A percentile compares a stretch with the other conserved stretches of the same genome.
phyloP scores from a whole-genome alignment of 92 coral and sea anemone genomes.

The Zoanthus gigantus region DNA sequence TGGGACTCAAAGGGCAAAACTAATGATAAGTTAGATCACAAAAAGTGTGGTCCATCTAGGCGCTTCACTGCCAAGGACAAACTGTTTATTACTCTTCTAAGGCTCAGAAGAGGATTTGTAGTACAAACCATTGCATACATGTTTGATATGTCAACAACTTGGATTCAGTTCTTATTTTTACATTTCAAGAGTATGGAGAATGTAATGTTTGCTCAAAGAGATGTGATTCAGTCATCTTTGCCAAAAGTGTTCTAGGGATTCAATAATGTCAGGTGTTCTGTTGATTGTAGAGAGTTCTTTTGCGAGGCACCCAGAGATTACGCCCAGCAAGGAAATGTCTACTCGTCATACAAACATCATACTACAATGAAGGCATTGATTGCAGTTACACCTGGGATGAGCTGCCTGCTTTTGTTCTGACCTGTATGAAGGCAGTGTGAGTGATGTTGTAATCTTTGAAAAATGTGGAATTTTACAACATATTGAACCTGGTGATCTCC shows the following conservation, averaged over 20 bases:
- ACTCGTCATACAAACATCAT: not conserved
- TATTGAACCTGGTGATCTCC: no score
- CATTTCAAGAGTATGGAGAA: not conserved
- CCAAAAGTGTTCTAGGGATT: not conserved
- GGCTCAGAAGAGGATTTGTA: constrained; percentile 9
- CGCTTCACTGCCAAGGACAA: not conserved
- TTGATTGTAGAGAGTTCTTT: not conserved
- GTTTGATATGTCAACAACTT: not conserved
- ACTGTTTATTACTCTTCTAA: constrained; percentile 17
- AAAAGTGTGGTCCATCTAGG: not conserved
- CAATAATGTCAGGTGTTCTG: not conserved
- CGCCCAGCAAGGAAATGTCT: not conserved
- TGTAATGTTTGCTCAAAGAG: not conserved
- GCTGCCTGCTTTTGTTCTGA: no score
- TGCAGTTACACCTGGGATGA: not conserved
- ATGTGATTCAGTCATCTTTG: not conserved
- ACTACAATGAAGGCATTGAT: not conserved
- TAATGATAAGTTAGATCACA: not conserved
- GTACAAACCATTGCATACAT: not conserved
- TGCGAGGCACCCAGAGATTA: not conserved
- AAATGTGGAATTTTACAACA: no score
- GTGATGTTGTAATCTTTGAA: no score
- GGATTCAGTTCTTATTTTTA: not conserved
- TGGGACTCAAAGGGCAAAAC: constrained; percentile 3
- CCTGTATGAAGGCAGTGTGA: no score